A percentile compares a stretch with the other conserved stretches of the same genome.
These are phyloP conservation scores for Stenichneumon culpator DNA, from an alignment of 2,888 invertebrate species.

Conservation along the genomic window DNA sequence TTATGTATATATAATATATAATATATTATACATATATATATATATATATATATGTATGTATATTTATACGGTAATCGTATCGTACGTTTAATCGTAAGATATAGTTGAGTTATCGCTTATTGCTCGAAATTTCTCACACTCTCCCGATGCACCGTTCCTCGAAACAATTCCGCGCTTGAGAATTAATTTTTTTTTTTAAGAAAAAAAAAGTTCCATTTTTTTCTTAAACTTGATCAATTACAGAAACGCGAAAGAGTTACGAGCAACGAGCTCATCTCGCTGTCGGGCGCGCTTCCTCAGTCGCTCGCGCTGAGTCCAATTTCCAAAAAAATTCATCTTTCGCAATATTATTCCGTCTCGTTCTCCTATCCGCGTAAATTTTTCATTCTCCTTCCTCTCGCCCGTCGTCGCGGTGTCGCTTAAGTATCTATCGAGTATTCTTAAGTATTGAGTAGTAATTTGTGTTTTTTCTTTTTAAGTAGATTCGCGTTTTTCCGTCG, in stretches of 20 bases:
- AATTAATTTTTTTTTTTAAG: constrained; percentile 18
- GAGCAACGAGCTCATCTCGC: constrained; percentile 28
- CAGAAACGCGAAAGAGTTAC: constrained; percentile 19
- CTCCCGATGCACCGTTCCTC: constrained; percentile 47
- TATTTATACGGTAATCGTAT: constrained; percentile 59
- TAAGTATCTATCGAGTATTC: constrained; percentile 71
- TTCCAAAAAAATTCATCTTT: constrained; percentile 65
- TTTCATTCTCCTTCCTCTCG: constrained; percentile 4
- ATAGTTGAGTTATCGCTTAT: constrained; percentile 81
- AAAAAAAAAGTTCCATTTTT: not conserved
- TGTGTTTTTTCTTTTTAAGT: constrained; percentile 52
- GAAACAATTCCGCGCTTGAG: constrained; percentile 31
- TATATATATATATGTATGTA: constrained; percentile 53
- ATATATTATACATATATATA: constrained; percentile 58
- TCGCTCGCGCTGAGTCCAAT: constrained; percentile 69
- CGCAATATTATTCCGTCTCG: constrained; percentile 39
- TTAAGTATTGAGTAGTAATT: constrained; percentile 66
- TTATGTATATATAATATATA: constrained; percentile 63
- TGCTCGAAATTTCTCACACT: constrained; percentile 80
- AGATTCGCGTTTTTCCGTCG: constrained; percentile 53
- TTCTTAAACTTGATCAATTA: not conserved
- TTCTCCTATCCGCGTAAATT: constrained; percentile 24
- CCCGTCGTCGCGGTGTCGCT: constrained; percentile 57
- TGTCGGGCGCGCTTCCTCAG: constrained; percentile 16
- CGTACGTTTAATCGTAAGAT: constrained; percentile 69